Percentiles rank a stretch among this genome's conserved stretches.
phyloP scores from a whole-genome alignment of 1,140 invertebrate genomes.

The Cecropterus lyciades region DNA sequence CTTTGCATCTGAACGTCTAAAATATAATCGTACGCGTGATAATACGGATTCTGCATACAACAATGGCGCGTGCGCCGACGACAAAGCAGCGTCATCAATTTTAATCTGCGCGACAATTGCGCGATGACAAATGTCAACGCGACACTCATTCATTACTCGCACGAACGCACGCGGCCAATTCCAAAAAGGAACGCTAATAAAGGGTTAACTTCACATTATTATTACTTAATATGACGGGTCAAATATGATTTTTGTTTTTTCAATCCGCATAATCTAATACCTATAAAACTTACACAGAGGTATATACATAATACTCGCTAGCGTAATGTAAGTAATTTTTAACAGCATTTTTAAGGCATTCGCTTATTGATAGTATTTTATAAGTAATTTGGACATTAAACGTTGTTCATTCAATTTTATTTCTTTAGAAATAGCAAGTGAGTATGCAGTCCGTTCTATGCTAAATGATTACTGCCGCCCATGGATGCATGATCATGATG shows the following conservation, averaged over 20 bases:
- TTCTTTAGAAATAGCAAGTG: too few species aligned
- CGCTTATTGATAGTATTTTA: too few species aligned
- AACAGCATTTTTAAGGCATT: too few species aligned
- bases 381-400: too few species aligned
- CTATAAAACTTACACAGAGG: too few species aligned
- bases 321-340: too few species aligned
- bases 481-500: too few species aligned
- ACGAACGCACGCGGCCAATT: constrained; percentile 69
- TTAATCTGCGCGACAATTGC: constrained; percentile 82
- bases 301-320: too few species aligned
- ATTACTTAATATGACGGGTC: constrained; percentile 57
- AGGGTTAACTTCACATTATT: constrained; percentile 77
- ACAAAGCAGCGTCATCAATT: constrained; percentile 83
- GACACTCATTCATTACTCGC: constrained; percentile 78
- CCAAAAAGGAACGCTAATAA: constrained; percentile 71
- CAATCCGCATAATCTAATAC: not conserved
- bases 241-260: constrained; percentile 17
- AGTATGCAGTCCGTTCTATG: too few species aligned
- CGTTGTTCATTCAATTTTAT: too few species aligned
- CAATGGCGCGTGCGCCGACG: constrained; percentile 66
- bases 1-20: constrained; percentile 31
- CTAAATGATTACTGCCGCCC: too few species aligned
- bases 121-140: constrained; percentile 82
- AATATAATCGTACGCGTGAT: constrained; percentile 47
- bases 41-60: constrained; percentile 56